Base-by-base conservation (phyloP, 2,888 invertebrate genomes). In the Platycheirus albimanus region DNA sequence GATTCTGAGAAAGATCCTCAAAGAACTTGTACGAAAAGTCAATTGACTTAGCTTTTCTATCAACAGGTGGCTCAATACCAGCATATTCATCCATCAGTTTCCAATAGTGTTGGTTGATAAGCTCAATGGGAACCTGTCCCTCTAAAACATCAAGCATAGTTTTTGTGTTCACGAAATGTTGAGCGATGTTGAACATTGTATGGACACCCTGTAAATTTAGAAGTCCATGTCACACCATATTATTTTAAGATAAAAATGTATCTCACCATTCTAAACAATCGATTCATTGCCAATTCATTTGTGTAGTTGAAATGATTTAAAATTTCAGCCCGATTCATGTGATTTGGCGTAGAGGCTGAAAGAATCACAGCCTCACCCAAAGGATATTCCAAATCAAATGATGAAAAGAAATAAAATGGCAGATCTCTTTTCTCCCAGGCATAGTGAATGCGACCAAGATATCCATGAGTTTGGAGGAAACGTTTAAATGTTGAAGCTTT, bases 1-100 rank as follows among this genome's bases (percentile, higher is more conserved):
- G 79, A 13, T 71, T 85, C 17, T 88, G 85, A 28, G 87, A 86
- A 24, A 88, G 70, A 41, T 87, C 87, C 49, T 87, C 93, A 85
- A 95, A 95, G 86, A 94, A 95, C 86, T 95, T 95, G n/a, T 94
- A 92, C 8, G 94, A 94, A 1, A 95, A 93, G 86, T 95, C 95
- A 75, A 95, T 94, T 88, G 95, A 93, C 0, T 92, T 91, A 84
- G 93, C 93, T 19, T 90, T 91, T 80, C 94, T 91, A 52, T 91
- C 91, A 0, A 92, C 90, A 0, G 94, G 94, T 0, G 94, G 93
- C 85, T 93, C 92, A 11, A 94, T 89, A 0, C 94, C 94, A 86
- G 94, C 94, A 80, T 92, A 90, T 81, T 89, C 87, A 78, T 92
- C 92, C 56, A 93, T 90, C 36, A 94, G 89, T 83, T 91, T 91